Percentiles rank a stretch among this genome's conserved stretches.
Conservation (phyloP, 2,888 invertebrate species). For the Sylvicola fuscatus region DNA sequence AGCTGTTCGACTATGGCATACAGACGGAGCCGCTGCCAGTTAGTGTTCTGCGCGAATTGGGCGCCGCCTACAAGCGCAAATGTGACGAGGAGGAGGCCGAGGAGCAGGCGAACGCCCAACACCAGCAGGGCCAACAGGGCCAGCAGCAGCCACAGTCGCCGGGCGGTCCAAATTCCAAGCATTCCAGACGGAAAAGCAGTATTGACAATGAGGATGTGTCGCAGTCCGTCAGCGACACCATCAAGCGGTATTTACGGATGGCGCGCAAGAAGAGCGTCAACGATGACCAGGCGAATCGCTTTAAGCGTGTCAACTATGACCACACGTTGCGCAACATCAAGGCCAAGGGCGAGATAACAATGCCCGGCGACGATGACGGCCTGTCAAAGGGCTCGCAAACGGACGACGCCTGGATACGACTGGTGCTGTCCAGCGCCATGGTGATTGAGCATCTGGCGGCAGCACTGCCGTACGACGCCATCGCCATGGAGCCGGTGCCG, state of each 20-base stretch:
- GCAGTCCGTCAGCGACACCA: slow-evolving; percentile 71
- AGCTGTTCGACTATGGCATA: slow-evolving; percentile 12
- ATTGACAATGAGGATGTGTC: slow-evolving; percentile 70
- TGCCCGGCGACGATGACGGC: slow-evolving; percentile 59
- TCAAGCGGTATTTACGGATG: slow-evolving; percentile 69
- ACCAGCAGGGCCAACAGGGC: neutral
- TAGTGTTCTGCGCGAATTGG: slow-evolving; percentile 12
- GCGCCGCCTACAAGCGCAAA: slow-evolving; percentile 14
- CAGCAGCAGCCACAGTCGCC: neutral
- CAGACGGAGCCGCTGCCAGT: slow-evolving; percentile 7
- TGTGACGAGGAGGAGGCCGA: too few relatives aligned
- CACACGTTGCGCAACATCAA: slow-evolving; percentile 65
- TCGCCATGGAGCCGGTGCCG: neutral
- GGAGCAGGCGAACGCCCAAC: slow-evolving; percentile 10
- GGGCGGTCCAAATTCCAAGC: slow-evolving; percentile 4
- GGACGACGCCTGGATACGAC: slow-evolving; percentile 49
- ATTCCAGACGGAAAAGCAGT: slow-evolving; percentile 38
- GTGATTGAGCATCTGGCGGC: slow-evolving; percentile 10
- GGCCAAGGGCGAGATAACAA: slow-evolving; percentile 51
- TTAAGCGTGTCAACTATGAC: slow-evolving; percentile 76
- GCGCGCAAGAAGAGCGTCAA: slow-evolving; percentile 63
- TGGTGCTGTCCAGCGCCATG: slow-evolving; percentile 29
- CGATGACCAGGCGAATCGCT: slow-evolving; percentile 61
- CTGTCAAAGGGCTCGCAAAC: slow-evolving; percentile 58
- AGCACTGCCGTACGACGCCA: neutral